Percentiles rank a stretch among this genome's conserved stretches.
phyloP scores from a whole-genome alignment of 1,140 invertebrate species.

The Lepidostoma basale region DNA sequence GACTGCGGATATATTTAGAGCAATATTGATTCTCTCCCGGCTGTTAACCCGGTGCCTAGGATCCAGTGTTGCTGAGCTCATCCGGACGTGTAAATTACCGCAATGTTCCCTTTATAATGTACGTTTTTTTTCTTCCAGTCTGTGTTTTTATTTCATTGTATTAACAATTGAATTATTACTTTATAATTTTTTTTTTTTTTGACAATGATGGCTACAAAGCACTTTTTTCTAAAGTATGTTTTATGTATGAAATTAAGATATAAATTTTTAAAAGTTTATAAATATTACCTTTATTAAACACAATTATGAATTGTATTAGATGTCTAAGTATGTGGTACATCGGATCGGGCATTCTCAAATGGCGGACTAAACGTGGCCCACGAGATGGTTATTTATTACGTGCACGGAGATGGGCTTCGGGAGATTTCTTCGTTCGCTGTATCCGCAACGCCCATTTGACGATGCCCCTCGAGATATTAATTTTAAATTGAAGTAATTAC shows the following conservation, averaged over 20 bases:
- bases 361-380: neutral
- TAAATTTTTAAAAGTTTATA: constrained; percentile 24
- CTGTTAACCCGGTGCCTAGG: too few species aligned
- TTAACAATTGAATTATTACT: constrained; percentile 1
- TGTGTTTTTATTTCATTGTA: constrained; percentile 1
- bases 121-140: too few species aligned
- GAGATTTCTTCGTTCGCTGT: constrained; percentile 2
- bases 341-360: too few species aligned
- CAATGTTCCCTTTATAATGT: too few species aligned
- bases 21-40: too few species aligned
- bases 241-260: constrained; percentile 27
- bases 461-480: neutral
- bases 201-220: neutral
- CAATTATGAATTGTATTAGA: constrained; percentile 27
- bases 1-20: too few species aligned
- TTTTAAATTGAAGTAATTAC: neutral
- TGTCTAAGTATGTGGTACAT: constrained; percentile 2
- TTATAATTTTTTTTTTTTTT: constrained; percentile 2
- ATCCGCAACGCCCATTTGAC: neutral
- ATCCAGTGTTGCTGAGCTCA: constrained; percentile 18
- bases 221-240: constrained; percentile 6
- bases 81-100: constrained; percentile 9
- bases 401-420: neutral
- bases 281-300: constrained; percentile 20
- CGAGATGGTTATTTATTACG: neutral